These are phyloP conservation scores for Holacanthella duospinosa DNA, from an alignment of 2,888 invertebrate genomes.

Conservation along the genomic window DNA sequence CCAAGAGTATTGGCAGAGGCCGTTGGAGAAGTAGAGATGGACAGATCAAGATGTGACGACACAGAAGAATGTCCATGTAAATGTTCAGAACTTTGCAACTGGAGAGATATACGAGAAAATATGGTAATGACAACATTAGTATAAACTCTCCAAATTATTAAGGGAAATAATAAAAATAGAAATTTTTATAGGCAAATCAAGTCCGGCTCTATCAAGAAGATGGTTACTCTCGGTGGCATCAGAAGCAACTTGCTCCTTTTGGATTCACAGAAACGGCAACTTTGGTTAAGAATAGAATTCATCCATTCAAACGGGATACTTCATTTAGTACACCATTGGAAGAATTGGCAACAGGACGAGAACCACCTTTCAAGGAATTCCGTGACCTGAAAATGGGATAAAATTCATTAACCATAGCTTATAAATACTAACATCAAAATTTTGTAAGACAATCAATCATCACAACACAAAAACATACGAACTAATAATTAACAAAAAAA, in stretches of 20 bases:
- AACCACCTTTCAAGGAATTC: conserved; percentile 29
- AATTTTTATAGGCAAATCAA: conserved; percentile 23
- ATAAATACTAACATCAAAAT: too few species aligned
- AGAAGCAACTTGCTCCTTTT: conserved; percentile 18
- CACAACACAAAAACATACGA: too few species aligned
- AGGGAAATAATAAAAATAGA: neutral
- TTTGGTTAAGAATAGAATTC: conserved; percentile 16
- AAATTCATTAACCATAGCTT: too few species aligned
- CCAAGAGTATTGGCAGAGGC: conserved; percentile 19
- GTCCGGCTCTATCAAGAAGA: conserved; percentile 20
- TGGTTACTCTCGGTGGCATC: conserved; percentile 33
- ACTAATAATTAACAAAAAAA: too few species aligned
- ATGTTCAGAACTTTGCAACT: neutral
- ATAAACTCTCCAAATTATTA: neutral
- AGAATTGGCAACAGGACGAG: conserved; percentile 22
- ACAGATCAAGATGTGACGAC: conserved; percentile 15
- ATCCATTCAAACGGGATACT: conserved; percentile 25
- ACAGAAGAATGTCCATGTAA: conserved; percentile 13
- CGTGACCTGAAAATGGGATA: conserved; percentile 22
- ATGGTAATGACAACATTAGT: conserved; percentile 3
- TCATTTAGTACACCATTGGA: conserved; percentile 29
- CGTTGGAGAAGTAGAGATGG: conserved; percentile 19
- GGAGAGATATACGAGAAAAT: neutral
- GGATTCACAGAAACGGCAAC: conserved; percentile 23
- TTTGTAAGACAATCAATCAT: too few species aligned